A percentile compares a stretch with the other conserved stretches of the same genome.
phyloP scores from a whole-genome alignment of 2,797 vertebrate genomes.

The Hoplostethus mediterraneus region DNA sequence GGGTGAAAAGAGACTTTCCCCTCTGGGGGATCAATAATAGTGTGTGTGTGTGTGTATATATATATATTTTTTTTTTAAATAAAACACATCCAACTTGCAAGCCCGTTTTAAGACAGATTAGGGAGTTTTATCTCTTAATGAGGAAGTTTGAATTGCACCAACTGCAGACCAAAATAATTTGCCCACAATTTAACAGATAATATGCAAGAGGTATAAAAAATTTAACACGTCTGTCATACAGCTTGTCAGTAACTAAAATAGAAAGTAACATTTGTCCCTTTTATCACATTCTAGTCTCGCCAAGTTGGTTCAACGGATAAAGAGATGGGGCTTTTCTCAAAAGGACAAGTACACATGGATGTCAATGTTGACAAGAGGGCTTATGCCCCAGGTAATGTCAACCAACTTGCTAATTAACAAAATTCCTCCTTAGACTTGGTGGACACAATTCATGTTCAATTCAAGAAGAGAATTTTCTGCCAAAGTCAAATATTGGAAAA shows the following conservation, averaged over 20 bases:
- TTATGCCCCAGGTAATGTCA: constrained; percentile 89
- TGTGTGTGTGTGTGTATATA: no score
- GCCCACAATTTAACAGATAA: no score
- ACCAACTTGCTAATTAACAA: neutral
- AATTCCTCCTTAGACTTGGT: neutral
- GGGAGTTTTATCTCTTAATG: no score
- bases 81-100: no score
- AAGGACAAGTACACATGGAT: constrained; percentile 92
- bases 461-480: neutral
- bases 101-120: no score
- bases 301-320: constrained; percentile 91
- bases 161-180: no score
- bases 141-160: no score
- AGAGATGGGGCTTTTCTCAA: constrained; percentile 92
- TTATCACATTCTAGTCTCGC: constrained; percentile 83
- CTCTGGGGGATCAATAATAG: no score
- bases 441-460: neutral
- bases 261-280: constrained; percentile 23
- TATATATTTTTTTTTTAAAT: no score
- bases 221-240: no score
- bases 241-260: neutral
- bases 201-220: no score
- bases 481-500: neutral
- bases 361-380: constrained; percentile 89
- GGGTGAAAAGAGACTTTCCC: no score